A percentile compares a stretch with the other conserved stretches of the same genome.
phyloP scores from a whole-genome alignment of 1,140 invertebrate species.

The Nephotettix cincticeps region DNA sequence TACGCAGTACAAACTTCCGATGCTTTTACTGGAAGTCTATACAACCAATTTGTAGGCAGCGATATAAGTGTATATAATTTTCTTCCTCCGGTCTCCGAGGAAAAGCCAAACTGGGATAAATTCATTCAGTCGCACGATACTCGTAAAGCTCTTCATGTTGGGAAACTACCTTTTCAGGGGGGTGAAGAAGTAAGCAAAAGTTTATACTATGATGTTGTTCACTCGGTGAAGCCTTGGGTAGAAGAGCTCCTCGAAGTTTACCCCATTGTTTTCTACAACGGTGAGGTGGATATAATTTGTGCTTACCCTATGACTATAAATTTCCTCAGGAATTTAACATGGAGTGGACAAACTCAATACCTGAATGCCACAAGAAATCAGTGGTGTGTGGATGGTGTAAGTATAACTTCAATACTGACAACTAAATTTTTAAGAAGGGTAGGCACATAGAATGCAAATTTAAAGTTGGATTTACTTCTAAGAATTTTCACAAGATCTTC shows the following conservation, averaged over 20 bases:
- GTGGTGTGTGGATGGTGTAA: slow-evolving; percentile 47
- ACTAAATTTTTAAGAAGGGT: too few species aligned
- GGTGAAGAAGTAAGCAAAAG: slow-evolving; percentile 61
- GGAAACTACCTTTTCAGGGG: slow-evolving; percentile 64
- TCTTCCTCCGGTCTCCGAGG: slow-evolving; percentile 46
- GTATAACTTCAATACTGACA: background rate
- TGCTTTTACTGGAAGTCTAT: slow-evolving; percentile 43
- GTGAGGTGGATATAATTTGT: slow-evolving; percentile 84
- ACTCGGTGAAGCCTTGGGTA: slow-evolving; percentile 75
- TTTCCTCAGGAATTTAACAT: slow-evolving; percentile 56
- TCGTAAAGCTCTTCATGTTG: slow-evolving; percentile 77
- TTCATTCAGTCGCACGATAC: slow-evolving; percentile 61
- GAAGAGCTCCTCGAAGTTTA: slow-evolving; percentile 65
- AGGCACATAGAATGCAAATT: too few species aligned
- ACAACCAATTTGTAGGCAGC: slow-evolving; percentile 71
- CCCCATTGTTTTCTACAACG: slow-evolving; percentile 72
- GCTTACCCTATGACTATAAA: slow-evolving; percentile 74
- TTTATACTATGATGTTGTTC: slow-evolving; percentile 76
- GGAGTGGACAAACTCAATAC: slow-evolving; percentile 48
- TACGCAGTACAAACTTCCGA: background rate
- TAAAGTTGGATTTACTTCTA: too few species aligned
- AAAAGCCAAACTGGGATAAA: slow-evolving; percentile 46
- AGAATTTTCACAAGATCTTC: too few species aligned
- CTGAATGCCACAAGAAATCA: slow-evolving; percentile 45
- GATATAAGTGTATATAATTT: slow-evolving; percentile 75